Evolutionary conservation across 1,140 invertebrate genomes (phyloP).

Genomic region (Dreissena polymorpha): DNA sequence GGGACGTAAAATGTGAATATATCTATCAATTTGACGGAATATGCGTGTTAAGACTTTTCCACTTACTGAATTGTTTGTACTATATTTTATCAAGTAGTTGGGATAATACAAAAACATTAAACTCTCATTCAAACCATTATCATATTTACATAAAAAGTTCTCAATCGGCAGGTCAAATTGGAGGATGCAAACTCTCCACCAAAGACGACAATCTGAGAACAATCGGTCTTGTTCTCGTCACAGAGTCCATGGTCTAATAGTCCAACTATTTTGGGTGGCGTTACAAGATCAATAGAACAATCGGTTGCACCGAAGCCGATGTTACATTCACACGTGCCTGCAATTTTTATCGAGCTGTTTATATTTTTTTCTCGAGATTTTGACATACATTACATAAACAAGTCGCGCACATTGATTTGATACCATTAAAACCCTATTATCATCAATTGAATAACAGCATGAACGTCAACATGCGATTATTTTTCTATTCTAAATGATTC

Average conservation of each 20-base stretch:
- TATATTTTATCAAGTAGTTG: background rate
- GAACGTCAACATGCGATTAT: too few relatives aligned
- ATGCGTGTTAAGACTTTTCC: background rate
- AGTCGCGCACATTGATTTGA: background rate
- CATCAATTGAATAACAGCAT: too few relatives aligned
- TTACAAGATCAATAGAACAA: conserved; percentile 52
- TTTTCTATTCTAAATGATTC: too few relatives aligned
- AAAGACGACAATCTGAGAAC: conserved; percentile 26
- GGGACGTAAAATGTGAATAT: background rate
- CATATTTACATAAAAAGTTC: conserved; percentile 10
- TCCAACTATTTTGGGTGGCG: conserved; percentile 28
- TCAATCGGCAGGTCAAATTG: conserved; percentile 20
- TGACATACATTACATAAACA: background rate
- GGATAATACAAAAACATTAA: background rate
- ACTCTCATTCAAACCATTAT: background rate
- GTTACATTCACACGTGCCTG: conserved; percentile 51
- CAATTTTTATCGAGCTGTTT: background rate
- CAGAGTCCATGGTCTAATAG: conserved; percentile 44
- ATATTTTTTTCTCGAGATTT: background rate
- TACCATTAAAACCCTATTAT: too few relatives aligned
- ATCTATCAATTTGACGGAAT: background rate
- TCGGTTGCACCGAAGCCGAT: conserved; percentile 42
- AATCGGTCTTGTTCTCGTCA: conserved; percentile 28
- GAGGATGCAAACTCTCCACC: conserved; percentile 30
- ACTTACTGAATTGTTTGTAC: background rate